These are phyloP conservation scores for Hipparchia semele DNA, from an alignment of 2,888 invertebrate genomes.

Conservation along the genomic window DNA sequence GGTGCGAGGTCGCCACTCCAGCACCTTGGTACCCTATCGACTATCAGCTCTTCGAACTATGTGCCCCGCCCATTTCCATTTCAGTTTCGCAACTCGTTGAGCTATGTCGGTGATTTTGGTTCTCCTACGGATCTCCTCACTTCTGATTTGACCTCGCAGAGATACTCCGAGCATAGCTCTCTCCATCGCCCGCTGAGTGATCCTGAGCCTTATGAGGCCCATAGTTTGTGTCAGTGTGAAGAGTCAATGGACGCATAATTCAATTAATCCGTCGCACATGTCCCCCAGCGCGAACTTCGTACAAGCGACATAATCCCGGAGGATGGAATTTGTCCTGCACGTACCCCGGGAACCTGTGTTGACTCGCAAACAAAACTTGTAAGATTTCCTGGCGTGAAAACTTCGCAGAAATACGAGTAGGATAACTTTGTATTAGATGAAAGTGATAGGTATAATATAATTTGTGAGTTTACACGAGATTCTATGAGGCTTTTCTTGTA, in stretches of 20 bases:
- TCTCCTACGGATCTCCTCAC: too few species aligned
- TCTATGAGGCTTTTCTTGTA: not conserved
- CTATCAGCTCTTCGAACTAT: too few species aligned
- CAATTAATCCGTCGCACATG: slow-evolving; percentile 13
- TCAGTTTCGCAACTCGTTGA: too few species aligned
- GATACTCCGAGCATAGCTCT: too few species aligned
- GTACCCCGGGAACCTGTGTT: slow-evolving; percentile 40
- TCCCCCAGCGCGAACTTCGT: slow-evolving; percentile 22
- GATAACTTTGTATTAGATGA: slow-evolving; percentile 22
- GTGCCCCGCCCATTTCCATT: too few species aligned
- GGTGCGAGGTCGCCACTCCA: too few species aligned
- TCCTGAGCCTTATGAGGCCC: too few species aligned
- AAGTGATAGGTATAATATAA: slow-evolving; percentile 19
- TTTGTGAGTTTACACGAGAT: slow-evolving; percentile 5
- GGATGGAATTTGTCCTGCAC: slow-evolving; percentile 36
- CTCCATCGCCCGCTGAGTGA: too few species aligned
- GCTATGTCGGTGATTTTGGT: too few species aligned
- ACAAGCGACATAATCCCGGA: slow-evolving; percentile 29
- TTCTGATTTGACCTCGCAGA: too few species aligned
- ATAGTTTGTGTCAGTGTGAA: not conserved
- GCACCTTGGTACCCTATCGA: too few species aligned
- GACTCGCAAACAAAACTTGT: slow-evolving; percentile 43
- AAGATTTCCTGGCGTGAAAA: slow-evolving; percentile 39
- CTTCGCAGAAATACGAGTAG: not conserved
- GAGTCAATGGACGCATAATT: slow-evolving; percentile 15